phyloP scores from a whole-genome alignment of 1,140 invertebrate species.

The Drosophila pseudoobscura region DNA sequence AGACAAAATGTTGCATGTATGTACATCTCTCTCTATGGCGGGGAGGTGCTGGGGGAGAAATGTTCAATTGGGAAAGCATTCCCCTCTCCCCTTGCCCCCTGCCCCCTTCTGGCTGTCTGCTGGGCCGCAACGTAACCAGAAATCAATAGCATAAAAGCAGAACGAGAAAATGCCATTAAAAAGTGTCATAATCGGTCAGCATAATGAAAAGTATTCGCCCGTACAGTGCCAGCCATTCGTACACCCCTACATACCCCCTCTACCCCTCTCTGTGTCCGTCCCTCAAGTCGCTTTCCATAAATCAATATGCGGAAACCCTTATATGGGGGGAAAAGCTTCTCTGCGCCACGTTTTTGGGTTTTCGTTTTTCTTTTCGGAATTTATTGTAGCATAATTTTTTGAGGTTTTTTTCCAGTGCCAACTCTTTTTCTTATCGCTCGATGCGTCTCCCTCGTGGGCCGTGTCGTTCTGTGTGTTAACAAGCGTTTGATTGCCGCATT shows the following conservation, averaged over 20 bases:
- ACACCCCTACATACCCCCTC: neutral
- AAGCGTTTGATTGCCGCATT: constrained; percentile 78
- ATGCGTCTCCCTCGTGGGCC: neutral
- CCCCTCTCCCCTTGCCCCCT: no score
- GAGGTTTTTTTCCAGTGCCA: constrained; percentile 26
- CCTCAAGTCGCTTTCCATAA: constrained; percentile 56
- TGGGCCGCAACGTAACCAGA: constrained; percentile 59
- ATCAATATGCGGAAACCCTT: constrained; percentile 70
- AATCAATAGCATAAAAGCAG: constrained; percentile 78
- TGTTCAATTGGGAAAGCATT: constrained; percentile 46
- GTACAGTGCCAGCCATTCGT: neutral
- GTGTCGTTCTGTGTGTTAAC: constrained; percentile 66
- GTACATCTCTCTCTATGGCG: constrained; percentile 9
- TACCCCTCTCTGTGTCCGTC: neutral
- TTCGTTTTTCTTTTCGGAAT: constrained; percentile 28
- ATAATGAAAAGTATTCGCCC: constrained; percentile 64
- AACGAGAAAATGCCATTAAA: constrained; percentile 78
- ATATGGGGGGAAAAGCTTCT: neutral
- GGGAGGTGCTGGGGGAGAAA: neutral
- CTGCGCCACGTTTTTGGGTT: neutral
- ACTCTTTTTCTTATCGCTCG: constrained; percentile 56
- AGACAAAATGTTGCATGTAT: neutral
- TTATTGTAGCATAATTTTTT: constrained; percentile 69
- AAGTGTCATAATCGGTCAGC: constrained; percentile 80
- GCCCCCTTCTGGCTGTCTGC: neutral